Percentiles rank a stretch among this genome's conserved stretches.
These are phyloP conservation scores for Borostomias antarcticus DNA, from an alignment of 2,797 vertebrate species.

Conservation along the genomic window DNA sequence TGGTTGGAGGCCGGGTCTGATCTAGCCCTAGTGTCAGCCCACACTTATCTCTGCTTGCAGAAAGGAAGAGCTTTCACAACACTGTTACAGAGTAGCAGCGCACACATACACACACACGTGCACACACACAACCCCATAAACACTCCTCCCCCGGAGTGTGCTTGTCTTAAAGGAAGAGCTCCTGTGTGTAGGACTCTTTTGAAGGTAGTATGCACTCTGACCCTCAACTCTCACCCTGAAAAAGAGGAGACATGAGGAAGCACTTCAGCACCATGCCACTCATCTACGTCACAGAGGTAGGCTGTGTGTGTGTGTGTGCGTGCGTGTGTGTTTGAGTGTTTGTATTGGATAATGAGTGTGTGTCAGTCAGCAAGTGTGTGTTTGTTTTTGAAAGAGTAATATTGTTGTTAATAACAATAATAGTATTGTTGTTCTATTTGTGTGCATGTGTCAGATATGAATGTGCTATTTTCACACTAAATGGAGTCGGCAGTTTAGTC, in stretches of 20 bases:
- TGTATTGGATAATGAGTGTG: not conserved
- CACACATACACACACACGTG: constrained; percentile 2
- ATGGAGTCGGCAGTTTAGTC: not conserved
- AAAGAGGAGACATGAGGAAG: constrained; percentile 72
- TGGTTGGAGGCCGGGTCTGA: not conserved
- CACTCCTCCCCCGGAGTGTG: constrained; percentile 35
- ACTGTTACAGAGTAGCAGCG: constrained; percentile 29
- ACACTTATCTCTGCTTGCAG: constrained; percentile 38
- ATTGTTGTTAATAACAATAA: no score
- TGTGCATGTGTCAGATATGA: not conserved
- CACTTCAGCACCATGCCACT: constrained; percentile 66
- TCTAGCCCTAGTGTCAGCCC: constrained; percentile 26
- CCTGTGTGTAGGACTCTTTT: constrained; percentile 26
- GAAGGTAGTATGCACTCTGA: constrained; percentile 46
- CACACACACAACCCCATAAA: constrained; percentile 3
- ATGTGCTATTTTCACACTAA: not conserved
- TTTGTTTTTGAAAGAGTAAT: not conserved
- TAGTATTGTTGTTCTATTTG: no score
- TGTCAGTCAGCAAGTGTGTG: not conserved
- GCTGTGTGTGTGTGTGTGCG: not conserved
- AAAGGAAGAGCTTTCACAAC: constrained; percentile 62
- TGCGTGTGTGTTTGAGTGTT: not conserved
- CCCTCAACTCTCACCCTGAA: constrained; percentile 46
- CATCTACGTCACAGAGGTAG: constrained; percentile 76
- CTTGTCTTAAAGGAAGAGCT: constrained; percentile 37